Evolutionary conservation across 2,113 vertebrate species (phyloP).

Genomic region (Pelvicachromis taeniatus): DNA sequence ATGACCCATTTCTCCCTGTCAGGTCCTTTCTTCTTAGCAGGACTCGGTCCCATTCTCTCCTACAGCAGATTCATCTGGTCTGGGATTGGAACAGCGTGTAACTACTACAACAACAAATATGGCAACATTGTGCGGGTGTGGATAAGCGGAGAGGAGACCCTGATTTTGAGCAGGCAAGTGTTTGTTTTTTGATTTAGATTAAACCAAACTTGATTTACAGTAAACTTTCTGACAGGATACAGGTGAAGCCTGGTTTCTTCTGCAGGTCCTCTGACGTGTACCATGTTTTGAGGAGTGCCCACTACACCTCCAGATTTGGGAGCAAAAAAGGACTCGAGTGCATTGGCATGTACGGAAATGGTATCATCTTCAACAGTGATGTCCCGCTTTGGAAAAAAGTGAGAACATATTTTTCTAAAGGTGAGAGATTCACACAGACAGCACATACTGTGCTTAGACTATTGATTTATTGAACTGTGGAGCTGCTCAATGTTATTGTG

Average conservation of each 20-base stretch:
- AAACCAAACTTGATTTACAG: background rate
- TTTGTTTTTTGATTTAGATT: background rate
- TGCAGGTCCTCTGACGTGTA: conserved; percentile 83
- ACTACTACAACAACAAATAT: conserved; percentile 91
- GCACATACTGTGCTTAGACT: background rate
- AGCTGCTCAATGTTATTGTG: background rate
- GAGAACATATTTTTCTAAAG: conserved; percentile 86
- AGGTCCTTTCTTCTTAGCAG: conserved; percentile 88
- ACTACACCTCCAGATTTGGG: conserved; percentile 84
- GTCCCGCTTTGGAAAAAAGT: conserved; percentile 81
- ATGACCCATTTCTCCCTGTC: background rate
- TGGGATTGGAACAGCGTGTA: conserved; percentile 88
- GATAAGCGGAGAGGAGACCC: conserved; percentile 91
- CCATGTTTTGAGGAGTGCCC: conserved; percentile 83
- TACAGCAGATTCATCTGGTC: conserved; percentile 87
- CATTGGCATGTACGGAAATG: conserved; percentile 90
- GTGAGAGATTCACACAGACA: conserved; percentile 56
- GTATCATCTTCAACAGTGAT: conserved; percentile 92
- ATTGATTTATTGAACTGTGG: background rate
- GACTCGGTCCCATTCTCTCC: conserved; percentile 86
- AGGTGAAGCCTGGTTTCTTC: background rate
- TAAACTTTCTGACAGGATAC: background rate
- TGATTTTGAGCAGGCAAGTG: conserved; percentile 89
- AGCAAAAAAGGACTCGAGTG: conserved; percentile 84
- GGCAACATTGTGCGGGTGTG: conserved; percentile 91